phyloP scores from a whole-genome alignment of 2,113 vertebrate genomes.

The Cryptotis parvus region DNA sequence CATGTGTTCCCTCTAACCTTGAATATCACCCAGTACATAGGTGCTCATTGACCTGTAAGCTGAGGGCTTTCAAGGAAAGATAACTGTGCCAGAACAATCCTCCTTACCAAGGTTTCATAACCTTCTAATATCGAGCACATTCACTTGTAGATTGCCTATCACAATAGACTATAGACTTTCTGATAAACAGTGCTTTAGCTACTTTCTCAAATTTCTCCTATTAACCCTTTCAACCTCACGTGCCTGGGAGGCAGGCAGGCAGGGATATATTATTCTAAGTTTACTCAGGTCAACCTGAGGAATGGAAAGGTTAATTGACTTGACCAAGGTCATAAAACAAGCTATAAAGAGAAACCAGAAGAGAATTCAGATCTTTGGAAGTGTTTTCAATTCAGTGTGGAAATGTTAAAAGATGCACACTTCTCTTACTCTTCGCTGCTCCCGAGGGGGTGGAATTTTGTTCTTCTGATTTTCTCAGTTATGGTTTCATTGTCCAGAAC shows the following conservation, averaged over 20 bases:
- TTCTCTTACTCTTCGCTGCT: neutral
- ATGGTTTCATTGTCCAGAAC: neutral
- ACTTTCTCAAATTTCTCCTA: constrained; percentile 67
- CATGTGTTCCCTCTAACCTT: constrained; percentile 77
- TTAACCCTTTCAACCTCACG: constrained; percentile 77
- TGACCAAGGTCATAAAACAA: constrained; percentile 68
- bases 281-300: constrained; percentile 70
- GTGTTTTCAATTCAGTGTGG: constrained; percentile 29
- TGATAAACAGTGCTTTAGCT: constrained; percentile 70
- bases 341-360: constrained; percentile 35
- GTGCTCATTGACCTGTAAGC: constrained; percentile 71
- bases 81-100: constrained; percentile 74
- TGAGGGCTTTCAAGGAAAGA: constrained; percentile 71
- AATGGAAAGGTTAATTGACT: constrained; percentile 78
- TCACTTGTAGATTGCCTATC: constrained; percentile 68
- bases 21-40: constrained; percentile 55
- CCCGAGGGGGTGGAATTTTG: neutral
- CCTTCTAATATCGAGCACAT: constrained; percentile 44
- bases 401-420: constrained; percentile 32
- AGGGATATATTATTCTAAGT: constrained; percentile 64
- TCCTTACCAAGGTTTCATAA: constrained; percentile 60
- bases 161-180: constrained; percentile 62
- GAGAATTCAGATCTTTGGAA: constrained; percentile 67
- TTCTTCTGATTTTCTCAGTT: constrained; percentile 12
- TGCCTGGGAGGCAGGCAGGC: constrained; percentile 60